A percentile compares a stretch with the other conserved stretches of the same genome.
Evolutionary conservation across 2,797 vertebrate genomes (phyloP).

Genomic region (Manis javanica): DNA sequence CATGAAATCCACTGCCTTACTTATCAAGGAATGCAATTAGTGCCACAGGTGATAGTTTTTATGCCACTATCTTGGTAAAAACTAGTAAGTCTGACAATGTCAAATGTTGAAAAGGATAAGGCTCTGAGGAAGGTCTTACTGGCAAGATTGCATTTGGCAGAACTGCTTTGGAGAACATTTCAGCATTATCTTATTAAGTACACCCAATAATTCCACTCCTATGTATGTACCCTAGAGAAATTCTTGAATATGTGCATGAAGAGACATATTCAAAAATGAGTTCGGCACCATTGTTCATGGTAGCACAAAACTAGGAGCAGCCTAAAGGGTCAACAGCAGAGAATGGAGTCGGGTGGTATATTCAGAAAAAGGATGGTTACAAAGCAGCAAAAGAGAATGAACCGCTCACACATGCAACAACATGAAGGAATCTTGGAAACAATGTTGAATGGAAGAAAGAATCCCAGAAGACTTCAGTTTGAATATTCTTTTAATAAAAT

Average conservation of each 20-base stretch:
- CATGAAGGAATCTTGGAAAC: neutral
- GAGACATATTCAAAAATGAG: neutral
- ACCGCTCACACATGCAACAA: neutral
- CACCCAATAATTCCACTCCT: neutral
- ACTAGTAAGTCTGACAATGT: neutral
- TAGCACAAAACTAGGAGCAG: neutral
- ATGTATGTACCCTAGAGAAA: neutral
- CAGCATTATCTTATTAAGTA: neutral
- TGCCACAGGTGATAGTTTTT: neutral
- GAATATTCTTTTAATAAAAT: neutral
- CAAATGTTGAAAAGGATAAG: constrained; percentile 23
- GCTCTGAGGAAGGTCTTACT: neutral
- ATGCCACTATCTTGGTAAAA: neutral
- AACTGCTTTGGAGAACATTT: neutral
- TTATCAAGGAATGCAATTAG: neutral
- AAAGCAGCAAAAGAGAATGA: neutral
- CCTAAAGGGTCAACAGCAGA: neutral
- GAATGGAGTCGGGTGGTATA: neutral
- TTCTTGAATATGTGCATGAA: neutral
- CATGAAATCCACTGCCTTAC: neutral
- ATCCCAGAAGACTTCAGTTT: neutral
- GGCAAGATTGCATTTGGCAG: neutral
- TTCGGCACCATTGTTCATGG: neutral
- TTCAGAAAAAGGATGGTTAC: neutral
- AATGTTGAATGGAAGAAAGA: neutral